phyloP scores from a whole-genome alignment of 64 coral and sea anemone genomes.

The Hydrozoanthus tunicans region DNA sequence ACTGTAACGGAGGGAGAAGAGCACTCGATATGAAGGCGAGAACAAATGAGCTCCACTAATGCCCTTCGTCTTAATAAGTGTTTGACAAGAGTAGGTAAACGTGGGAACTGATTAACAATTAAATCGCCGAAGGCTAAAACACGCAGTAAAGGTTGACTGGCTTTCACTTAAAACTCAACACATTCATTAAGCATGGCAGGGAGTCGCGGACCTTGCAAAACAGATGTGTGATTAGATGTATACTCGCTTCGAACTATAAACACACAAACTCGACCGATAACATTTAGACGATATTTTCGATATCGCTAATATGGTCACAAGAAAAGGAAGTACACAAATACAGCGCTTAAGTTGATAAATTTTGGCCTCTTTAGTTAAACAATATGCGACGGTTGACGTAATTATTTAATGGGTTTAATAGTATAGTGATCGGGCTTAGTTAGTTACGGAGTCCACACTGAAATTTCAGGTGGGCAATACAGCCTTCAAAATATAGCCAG shows the following conservation, averaged over 20 bases:
- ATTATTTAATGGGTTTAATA: constrained; percentile 54
- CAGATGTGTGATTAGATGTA: constrained; percentile 66
- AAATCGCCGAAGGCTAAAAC: constrained; percentile 43
- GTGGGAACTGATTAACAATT: constrained; percentile 62
- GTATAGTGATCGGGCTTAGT: constrained; percentile 14
- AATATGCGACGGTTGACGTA: constrained; percentile 56
- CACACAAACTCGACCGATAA: constrained; percentile 46
- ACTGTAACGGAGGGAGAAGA: constrained; percentile 26
- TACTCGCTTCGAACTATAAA: constrained; percentile 60
- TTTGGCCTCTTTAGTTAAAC: constrained; percentile 39
- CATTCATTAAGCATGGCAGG: constrained; percentile 58
- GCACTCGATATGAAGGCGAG: constrained; percentile 47
- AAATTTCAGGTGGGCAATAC: constrained; percentile 40
- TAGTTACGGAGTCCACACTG: constrained; percentile 7
- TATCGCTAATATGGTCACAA: constrained; percentile 64
- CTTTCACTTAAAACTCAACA: constrained; percentile 65
- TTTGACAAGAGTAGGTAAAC: constrained; percentile 54
- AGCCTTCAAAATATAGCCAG: constrained; percentile 18
- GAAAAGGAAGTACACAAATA: constrained; percentile 57
- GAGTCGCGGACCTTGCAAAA: constrained; percentile 48
- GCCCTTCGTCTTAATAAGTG: constrained; percentile 37
- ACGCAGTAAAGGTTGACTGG: constrained; percentile 54
- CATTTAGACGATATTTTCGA: constrained; percentile 39
- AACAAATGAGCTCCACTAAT: constrained; percentile 35
- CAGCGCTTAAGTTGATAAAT: constrained; percentile 50